Evolutionary conservation across 2,113 vertebrate species (phyloP).

Genomic region (Pagrus major): DNA sequence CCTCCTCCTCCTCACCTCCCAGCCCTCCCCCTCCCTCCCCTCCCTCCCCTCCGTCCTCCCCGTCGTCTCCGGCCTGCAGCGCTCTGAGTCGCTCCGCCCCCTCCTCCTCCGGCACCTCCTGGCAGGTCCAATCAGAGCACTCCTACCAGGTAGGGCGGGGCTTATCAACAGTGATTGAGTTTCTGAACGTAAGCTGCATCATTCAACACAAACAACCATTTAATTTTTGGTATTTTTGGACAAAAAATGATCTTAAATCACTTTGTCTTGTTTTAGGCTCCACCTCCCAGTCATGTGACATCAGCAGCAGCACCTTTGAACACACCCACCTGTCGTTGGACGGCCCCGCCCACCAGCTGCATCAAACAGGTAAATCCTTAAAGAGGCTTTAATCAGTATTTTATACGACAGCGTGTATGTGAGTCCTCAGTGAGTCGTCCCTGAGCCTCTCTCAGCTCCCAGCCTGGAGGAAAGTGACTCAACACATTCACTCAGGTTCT

Average conservation of each 20-base stretch:
- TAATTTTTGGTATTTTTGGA: no score
- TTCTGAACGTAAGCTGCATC: neutral
- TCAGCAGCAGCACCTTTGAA: constrained; percentile 81
- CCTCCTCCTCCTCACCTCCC: neutral
- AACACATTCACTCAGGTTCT: no score
- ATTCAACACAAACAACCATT: no score
- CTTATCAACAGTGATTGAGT: neutral
- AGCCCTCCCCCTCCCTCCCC: constrained; percentile 36
- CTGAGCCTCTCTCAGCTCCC: no score
- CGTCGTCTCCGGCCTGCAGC: constrained; percentile 69
- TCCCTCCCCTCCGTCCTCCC: constrained; percentile 43
- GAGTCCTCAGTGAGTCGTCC: no score
- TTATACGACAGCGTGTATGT: no score
- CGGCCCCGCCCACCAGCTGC: constrained; percentile 81
- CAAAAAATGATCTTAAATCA: no score
- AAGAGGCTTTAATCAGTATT: neutral
- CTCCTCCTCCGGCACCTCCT: constrained; percentile 87
- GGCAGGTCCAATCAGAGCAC: constrained; percentile 94
- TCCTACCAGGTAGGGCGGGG: constrained; percentile 90
- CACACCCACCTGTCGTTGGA: constrained; percentile 83
- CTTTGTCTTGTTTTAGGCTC: constrained; percentile 79
- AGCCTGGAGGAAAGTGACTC: no score
- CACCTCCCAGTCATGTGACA: constrained; percentile 84
- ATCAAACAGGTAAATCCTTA: constrained; percentile 77
- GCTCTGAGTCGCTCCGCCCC: constrained; percentile 90